A percentile compares a stretch with the other conserved stretches of the same genome.
Evolutionary conservation across 2,113 vertebrate species (phyloP).

Genomic region (Sus scrofa): DNA sequence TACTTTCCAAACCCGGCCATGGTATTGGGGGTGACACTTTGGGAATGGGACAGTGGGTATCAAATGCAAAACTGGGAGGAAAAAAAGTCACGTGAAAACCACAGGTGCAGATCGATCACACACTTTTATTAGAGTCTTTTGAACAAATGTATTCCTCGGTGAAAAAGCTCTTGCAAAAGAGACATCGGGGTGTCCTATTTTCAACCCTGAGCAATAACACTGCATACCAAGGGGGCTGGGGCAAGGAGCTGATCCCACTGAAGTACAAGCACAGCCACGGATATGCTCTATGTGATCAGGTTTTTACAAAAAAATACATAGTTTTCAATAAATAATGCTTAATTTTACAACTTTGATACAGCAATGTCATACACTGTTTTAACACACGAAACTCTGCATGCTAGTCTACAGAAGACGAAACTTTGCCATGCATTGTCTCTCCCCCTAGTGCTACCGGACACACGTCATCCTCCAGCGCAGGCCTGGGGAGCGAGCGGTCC

Average conservation of each 20-base stretch:
- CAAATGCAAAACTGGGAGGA: conserved; percentile 78
- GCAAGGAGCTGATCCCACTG: conserved; percentile 88
- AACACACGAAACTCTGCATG: conserved; percentile 92
- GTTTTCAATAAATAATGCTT: conserved; percentile 94
- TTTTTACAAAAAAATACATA: conserved; percentile 94
- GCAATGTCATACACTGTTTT: conserved; percentile 91
- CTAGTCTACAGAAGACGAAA: conserved; percentile 90
- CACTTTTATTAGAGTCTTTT: conserved; percentile 90
- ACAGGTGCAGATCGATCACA: conserved; percentile 89
- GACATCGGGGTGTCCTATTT: conserved; percentile 90
- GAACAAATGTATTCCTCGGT: conserved; percentile 89
- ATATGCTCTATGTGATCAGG: conserved; percentile 91
- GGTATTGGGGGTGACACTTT: conserved; percentile 43
- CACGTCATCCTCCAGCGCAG: conserved; percentile 87
- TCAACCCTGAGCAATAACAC: conserved; percentile 92
- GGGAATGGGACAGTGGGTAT: conserved; percentile 74
- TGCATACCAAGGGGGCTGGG: conserved; percentile 90
- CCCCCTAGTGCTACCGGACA: conserved; percentile 89
- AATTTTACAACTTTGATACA: conserved; percentile 94
- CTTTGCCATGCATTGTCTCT: conserved; percentile 90
- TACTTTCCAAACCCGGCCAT: conserved; percentile 45
- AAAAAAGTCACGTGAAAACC: conserved; percentile 87
- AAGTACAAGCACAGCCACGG: conserved; percentile 89
- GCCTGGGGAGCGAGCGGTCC: conserved; percentile 85
- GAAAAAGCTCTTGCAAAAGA: conserved; percentile 89